phyloP scores from a whole-genome alignment of 35 echinoderm and acorn worm genomes.

The Chiridota heheva region DNA sequence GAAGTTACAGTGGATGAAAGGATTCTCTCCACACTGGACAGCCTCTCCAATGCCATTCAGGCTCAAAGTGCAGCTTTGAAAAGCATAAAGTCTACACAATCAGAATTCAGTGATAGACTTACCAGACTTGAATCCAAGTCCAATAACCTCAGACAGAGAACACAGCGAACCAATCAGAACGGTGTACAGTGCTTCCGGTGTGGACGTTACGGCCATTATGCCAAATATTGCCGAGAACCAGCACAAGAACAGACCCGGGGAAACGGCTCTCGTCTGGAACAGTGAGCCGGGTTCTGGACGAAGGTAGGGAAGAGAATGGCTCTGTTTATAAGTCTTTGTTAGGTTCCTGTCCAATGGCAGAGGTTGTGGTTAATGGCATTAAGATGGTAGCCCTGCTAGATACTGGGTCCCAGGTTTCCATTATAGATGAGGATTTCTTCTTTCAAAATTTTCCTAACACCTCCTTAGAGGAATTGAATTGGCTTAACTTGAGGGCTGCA shows the following conservation, averaged over 20 bases:
- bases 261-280: background rate
- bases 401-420: background rate
- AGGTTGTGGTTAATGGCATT: background rate
- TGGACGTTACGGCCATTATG: background rate
- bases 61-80: slow-evolving; percentile 42
- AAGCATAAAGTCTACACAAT: too few species aligned
- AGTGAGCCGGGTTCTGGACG: slow-evolving; percentile 15
- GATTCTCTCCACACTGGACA: slow-evolving; percentile 27
- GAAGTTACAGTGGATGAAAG: too few species aligned
- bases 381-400: background rate
- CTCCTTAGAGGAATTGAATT: background rate
- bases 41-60: slow-evolving; percentile 32
- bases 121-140: too few species aligned
- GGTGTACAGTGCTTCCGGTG: background rate
- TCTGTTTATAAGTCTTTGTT: background rate
- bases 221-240: slow-evolving; percentile 9
- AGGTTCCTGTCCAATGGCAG: background rate
- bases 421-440: slow-evolving; percentile 9
- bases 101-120: too few species aligned
- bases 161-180: too few species aligned
- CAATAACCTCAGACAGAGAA: too few species aligned
- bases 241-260: background rate
- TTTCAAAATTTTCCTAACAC: background rate
- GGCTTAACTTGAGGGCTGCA: slow-evolving; percentile 6
- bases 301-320: background rate